phyloP scores from a whole-genome alignment of 2,888 invertebrate genomes.

The Deilephila elpenor region DNA sequence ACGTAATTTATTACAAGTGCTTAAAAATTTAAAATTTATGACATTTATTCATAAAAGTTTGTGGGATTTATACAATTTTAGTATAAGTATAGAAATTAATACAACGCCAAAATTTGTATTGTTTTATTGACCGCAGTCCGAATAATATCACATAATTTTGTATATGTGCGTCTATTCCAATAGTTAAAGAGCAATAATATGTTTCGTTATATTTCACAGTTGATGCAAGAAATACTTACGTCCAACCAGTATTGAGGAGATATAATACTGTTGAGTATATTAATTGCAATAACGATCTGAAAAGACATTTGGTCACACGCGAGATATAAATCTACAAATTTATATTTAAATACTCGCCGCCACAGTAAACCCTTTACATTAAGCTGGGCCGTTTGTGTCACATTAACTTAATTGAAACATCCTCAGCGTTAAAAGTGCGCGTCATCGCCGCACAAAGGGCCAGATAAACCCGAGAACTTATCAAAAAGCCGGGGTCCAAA shows the following conservation, averaged over 20 bases:
- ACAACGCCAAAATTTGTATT: too few species aligned
- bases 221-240: background rate
- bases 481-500: slow-evolving; percentile 26
- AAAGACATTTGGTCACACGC: slow-evolving; percentile 12
- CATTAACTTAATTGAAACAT: slow-evolving; percentile 27
- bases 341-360: slow-evolving; percentile 14
- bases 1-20: too few species aligned
- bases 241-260: background rate
- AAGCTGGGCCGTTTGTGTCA: slow-evolving; percentile 11
- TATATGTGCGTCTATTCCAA: too few species aligned
- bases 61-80: too few species aligned
- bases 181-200: too few species aligned
- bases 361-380: slow-evolving; percentile 24
- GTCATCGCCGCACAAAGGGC: slow-evolving; percentile 24
- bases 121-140: too few species aligned
- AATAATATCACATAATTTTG: too few species aligned
- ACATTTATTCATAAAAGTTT: too few species aligned
- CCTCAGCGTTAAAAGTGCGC: slow-evolving; percentile 17
- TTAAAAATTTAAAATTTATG: too few species aligned
- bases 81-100: too few species aligned
- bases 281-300: background rate
- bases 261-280: background rate
- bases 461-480: slow-evolving; percentile 24
- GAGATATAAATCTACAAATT: slow-evolving; percentile 23
- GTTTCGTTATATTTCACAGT: background rate